Base-by-base conservation (phyloP, 2,797 vertebrate species). In the Intellagama lesueurii region DNA sequence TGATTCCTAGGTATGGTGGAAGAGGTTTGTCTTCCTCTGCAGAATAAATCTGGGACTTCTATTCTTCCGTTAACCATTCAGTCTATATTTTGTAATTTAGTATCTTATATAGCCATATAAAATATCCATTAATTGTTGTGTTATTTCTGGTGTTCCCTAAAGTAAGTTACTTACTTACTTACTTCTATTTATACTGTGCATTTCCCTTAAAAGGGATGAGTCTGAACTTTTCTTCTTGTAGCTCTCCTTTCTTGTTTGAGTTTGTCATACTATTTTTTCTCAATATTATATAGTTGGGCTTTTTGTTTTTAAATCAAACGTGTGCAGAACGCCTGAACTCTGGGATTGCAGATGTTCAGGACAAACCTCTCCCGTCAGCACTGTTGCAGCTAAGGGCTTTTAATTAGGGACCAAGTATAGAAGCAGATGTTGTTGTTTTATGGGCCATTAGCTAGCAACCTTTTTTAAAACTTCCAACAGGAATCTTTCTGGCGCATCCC, bases 401-500 rank as follows among this genome's bases (percentile, higher is more conserved):
- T 35, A 47, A 70, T 32, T n/a, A 7, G 11, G 32, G 12, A n/a
- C 3, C 24, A 52, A n/a, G 1, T 12, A 3, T n/a, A 52, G n/a
- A 68, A n/a, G 2, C 24, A 72, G 28, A 56, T 60, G 28, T 9
- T 4, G 24, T 5, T 9, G 7, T 72, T 8, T 4, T 32, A 17
- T 30, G 52, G 52, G 11, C n/a, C 28, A 30, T 24, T 17, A 77
- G 56, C 64, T 72, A 30, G 22, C 77, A 22, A 17, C 26, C 28
- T 56, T 73, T 49, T 47, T 75, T 56, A 56, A 40, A 40, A 32
- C 8, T 78, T 87, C 86, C 35, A 0, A 66, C 1, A 99, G 99
- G 99, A 99, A 95, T 96, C 96, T 14, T 99, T 99, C 96, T 99
- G 99, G 99, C 98, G 99, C 91, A 98, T 99, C 93, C 98, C 98